Evolutionary conservation across 1,140 invertebrate species (phyloP).

Genomic region (Nomia melanderi): DNA sequence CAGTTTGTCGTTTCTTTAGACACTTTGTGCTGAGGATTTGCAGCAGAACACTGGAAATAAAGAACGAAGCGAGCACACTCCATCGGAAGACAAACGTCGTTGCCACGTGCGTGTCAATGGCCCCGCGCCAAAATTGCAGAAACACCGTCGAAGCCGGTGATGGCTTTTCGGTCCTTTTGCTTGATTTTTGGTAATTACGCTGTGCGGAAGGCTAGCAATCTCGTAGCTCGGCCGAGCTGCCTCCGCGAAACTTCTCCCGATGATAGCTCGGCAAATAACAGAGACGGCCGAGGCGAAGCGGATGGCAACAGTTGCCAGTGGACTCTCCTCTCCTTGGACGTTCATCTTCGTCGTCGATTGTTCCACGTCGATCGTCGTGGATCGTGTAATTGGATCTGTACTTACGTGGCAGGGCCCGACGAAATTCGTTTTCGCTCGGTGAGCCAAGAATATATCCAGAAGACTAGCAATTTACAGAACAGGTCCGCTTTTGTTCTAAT

Average conservation of each 20-base stretch:
- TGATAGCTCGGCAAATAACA: conserved; percentile 72
- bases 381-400: conserved; percentile 60
- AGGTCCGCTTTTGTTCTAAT: neutral
- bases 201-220: conserved; percentile 66
- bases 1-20: too few species aligned
- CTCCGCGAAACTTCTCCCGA: conserved; percentile 62
- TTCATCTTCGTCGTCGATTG: conserved; percentile 47
- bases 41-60: neutral
- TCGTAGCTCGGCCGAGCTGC: conserved; percentile 50
- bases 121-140: conserved; percentile 69
- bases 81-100: conserved; percentile 18
- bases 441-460: neutral
- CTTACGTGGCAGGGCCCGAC: neutral
- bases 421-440: conserved; percentile 19
- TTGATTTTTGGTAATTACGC: conserved; percentile 73
- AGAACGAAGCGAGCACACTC: neutral
- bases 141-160: conserved; percentile 65
- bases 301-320: conserved; percentile 52
- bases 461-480: conserved; percentile 7
- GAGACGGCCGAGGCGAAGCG: conserved; percentile 56
- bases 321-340: conserved; percentile 47
- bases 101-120: conserved; percentile 61
- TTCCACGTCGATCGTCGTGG: conserved; percentile 51
- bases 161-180: conserved; percentile 70
- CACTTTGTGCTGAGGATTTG: neutral